Base-by-base conservation (phyloP, 2,113 vertebrate species). In the Coturnix japonica region DNA sequence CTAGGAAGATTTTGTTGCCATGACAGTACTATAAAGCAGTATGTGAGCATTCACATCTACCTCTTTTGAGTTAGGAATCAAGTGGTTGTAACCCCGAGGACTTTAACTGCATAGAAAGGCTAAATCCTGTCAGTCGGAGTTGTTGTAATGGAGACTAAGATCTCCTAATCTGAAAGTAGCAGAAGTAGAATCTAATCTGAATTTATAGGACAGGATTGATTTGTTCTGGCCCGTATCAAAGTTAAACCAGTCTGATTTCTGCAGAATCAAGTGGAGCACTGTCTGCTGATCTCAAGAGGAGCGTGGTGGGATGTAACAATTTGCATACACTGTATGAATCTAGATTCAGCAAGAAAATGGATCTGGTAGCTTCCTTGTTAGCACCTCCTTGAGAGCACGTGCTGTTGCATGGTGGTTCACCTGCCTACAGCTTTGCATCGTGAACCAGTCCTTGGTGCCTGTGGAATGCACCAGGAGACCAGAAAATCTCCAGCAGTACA, bases 31-130 rank as follows among this genome's bases (percentile, higher is more conserved):
- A 77, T 89, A 83, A 89, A 90, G 85, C 54, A 80, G 3, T 63
- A 49, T 66, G 53, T 84, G 57, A 95, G 71, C 63, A 37, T 81
- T 94, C 81, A 74, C 86, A 95, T 92, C 81, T 87, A 51, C 74
- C 93, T 66, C 81, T 74, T 90, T 85, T 80, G 81, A 93, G 82
- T 87, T 85, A 47, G 67, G 60, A 92, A 91, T 87, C 79, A 64
- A 95, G 84, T 57, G 74, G 43, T 64, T 86, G 63, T 69, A 87
- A 92, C 91, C 43, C 56, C 46, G 37, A 90, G 72, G 64, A 89
- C 64, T 26, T 91, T 92, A 91, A 66, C 56, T 70, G 72, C 19
- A 0, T 66, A 43, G 44, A 87, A 49, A 80, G 35, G 60, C 81
- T 89, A 91, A 95, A 91, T 91, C 94, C 85, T 80, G 41, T 85